Evolutionary conservation across 2,113 vertebrate species (phyloP).

Genomic region (Hymenochirus boettgeri): DNA sequence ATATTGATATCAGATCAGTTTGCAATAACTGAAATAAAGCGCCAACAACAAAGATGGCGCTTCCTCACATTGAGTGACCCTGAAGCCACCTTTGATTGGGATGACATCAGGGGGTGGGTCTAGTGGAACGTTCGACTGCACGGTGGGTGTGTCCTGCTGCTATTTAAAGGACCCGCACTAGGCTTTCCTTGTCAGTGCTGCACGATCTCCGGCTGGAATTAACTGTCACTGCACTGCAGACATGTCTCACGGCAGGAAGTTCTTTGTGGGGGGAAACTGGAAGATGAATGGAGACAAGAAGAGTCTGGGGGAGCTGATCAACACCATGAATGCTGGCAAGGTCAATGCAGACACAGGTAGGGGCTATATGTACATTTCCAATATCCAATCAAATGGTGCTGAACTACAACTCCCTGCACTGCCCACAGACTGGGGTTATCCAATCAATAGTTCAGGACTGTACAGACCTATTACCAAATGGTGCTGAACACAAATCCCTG

Average conservation of each 20-base stretch:
- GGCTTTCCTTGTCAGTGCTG: not conserved
- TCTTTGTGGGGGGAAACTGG: conserved; percentile 97
- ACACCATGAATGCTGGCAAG: conserved; percentile 75
- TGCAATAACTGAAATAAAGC: too few species aligned
- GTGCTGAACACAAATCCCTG: too few species aligned
- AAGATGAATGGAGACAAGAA: conserved; percentile 97
- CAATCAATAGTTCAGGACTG: too few species aligned
- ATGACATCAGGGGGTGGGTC: conserved; percentile 4
- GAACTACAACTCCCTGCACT: too few species aligned
- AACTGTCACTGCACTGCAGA: conserved; percentile 24
- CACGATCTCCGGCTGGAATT: fast-evolving
- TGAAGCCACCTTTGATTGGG: not conserved
- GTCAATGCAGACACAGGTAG: conserved; percentile 82
- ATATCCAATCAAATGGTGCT: too few species aligned
- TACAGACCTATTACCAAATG: too few species aligned
- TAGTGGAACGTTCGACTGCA: not conserved
- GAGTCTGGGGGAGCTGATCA: conserved; percentile 81
- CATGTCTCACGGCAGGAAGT: conserved; percentile 88
- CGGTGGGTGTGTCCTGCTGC: not conserved
- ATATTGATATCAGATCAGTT: too few species aligned
- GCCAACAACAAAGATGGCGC: conserved; percentile 21
- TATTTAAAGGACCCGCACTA: conserved; percentile 44
- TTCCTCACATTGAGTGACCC: not conserved
- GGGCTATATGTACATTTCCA: not conserved
- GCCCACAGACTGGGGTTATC: too few species aligned